Conservation (phyloP, 2,888 invertebrate species). For the Torymus auratus region DNA sequence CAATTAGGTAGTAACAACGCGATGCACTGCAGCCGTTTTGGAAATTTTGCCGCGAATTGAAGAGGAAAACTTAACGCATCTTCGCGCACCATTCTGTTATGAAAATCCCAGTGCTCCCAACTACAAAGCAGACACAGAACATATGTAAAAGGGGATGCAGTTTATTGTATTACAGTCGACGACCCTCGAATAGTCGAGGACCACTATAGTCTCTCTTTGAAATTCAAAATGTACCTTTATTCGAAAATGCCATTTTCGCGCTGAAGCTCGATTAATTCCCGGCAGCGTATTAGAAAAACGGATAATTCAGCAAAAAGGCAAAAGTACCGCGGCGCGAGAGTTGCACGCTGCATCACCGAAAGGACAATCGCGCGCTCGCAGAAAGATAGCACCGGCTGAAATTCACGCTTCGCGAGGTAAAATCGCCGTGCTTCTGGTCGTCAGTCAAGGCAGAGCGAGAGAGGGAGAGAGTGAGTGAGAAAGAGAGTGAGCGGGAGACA, state of each 20-base stretch:
- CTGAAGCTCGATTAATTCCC: slow-evolving; percentile 17
- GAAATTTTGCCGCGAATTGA: no score
- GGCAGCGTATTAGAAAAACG: neutral
- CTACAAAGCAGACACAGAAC: no score
- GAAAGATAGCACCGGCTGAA: slow-evolving; percentile 12
- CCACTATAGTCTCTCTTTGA: neutral
- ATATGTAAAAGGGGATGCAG: no score
- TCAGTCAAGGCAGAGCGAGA: slow-evolving; percentile 43
- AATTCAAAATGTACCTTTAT: neutral
- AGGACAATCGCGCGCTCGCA: slow-evolving; percentile 16
- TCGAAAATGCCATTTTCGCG: neutral
- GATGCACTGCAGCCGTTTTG: no score
- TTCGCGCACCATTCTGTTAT: no score
- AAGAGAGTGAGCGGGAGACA: neutral
- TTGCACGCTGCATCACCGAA: neutral
- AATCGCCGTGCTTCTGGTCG: slow-evolving; percentile 40
- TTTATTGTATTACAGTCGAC: no score
- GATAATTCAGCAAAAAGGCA: neutral
- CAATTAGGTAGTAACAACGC: no score
- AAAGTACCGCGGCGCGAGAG: no score
- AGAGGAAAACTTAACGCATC: no score
- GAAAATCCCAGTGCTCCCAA: no score
- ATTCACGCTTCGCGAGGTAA: slow-evolving; percentile 48
- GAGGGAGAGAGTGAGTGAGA: slow-evolving; percentile 28
- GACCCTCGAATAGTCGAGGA: neutral